Conservation (phyloP, 2,797 vertebrate genomes). For the Peromyscus eremicus region DNA sequence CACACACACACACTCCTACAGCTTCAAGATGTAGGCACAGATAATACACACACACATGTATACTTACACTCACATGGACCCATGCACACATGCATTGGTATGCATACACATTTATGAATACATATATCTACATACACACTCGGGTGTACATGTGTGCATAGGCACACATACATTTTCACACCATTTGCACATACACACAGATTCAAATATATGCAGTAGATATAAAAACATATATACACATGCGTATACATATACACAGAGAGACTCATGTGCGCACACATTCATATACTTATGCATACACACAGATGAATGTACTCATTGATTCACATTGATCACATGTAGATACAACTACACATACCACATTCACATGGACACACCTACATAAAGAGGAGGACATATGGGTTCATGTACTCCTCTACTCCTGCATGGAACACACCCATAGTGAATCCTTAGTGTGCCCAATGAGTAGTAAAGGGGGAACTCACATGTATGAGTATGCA, state of each 20-base stretch:
- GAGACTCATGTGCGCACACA: neutral
- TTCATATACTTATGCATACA: neutral
- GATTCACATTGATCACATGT: neutral
- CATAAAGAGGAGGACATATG: neutral
- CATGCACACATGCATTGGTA: neutral
- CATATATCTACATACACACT: neutral
- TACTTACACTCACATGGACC: neutral
- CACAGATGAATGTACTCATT: neutral
- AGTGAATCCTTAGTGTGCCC: neutral
- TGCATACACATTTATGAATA: neutral
- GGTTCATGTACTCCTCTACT: neutral
- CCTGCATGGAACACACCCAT: neutral
- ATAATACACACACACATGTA: neutral
- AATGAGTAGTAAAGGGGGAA: neutral
- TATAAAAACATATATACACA: neutral
- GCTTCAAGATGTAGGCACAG: neutral
- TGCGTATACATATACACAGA: neutral
- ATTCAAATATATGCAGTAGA: neutral
- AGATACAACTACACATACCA: neutral
- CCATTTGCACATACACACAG: neutral
- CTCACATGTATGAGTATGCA: neutral
- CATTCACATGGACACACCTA: neutral
- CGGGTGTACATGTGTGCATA: neutral
- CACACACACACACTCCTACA: neutral
- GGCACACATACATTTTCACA: neutral